phyloP scores from a whole-genome alignment of 1,140 invertebrate species.

The Microplitis demolitor region DNA sequence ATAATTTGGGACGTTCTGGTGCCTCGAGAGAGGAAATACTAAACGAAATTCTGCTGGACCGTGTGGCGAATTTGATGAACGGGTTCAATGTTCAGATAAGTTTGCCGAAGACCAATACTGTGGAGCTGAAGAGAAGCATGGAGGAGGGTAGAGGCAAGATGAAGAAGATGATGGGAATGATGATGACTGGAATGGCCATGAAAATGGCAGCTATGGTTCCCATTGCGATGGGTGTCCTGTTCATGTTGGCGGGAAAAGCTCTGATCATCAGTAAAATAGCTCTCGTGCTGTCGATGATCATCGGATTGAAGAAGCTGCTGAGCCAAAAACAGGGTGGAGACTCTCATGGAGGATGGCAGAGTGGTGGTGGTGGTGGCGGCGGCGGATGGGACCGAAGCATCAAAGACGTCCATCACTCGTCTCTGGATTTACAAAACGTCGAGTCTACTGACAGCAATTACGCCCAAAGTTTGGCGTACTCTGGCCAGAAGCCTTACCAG shows the following conservation, averaged over 20 bases:
- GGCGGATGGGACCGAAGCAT: slow-evolving; percentile 66
- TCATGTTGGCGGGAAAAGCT: slow-evolving; percentile 77
- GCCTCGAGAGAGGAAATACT: slow-evolving; percentile 68
- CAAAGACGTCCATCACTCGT: slow-evolving; percentile 38
- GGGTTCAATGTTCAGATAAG: slow-evolving; percentile 76
- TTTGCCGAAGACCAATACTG: slow-evolving; percentile 71
- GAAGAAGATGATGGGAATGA: slow-evolving; percentile 84
- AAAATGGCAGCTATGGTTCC: slow-evolving; percentile 77
- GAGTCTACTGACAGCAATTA: slow-evolving; percentile 50
- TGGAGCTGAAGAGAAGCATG: slow-evolving; percentile 70
- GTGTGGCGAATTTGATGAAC: slow-evolving; percentile 72
- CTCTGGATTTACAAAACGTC: slow-evolving; percentile 50
- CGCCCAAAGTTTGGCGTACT: slow-evolving; percentile 73
- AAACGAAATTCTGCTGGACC: slow-evolving; percentile 72
- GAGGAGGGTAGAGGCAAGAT: slow-evolving; percentile 80
- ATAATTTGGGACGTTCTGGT: slow-evolving; percentile 45
- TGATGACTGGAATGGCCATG: slow-evolving; percentile 79
- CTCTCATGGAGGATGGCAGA: slow-evolving; percentile 64
- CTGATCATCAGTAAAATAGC: slow-evolving; percentile 80
- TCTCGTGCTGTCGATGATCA: slow-evolving; percentile 74
- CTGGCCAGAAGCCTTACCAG: slow-evolving; percentile 42
- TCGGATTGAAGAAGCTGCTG: slow-evolving; percentile 78
- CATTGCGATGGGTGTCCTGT: slow-evolving; percentile 74
- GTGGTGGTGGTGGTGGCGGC: slow-evolving; percentile 61
- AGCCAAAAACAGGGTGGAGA: slow-evolving; percentile 67